A percentile compares a stretch with the other conserved stretches of the same genome.
These are phyloP conservation scores for Crypturellus undulatus DNA, from an alignment of 2,113 vertebrate genomes.

Conservation along the genomic window DNA sequence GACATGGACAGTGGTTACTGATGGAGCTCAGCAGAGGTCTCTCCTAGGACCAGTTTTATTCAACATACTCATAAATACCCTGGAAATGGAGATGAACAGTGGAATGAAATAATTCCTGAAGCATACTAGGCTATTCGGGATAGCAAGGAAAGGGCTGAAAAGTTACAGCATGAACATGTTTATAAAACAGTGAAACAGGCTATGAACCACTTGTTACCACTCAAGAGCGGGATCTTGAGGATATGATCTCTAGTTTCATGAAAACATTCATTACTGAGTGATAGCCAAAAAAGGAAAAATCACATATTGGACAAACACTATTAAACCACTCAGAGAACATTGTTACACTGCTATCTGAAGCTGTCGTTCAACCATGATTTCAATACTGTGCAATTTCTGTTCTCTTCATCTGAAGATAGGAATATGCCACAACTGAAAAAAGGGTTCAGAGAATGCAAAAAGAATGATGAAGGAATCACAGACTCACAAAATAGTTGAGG, in stretches of 20 bases:
- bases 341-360: background rate
- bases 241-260: conserved; percentile 27
- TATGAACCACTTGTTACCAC: conserved; percentile 25
- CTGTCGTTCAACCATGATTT: background rate
- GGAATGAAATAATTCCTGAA: background rate
- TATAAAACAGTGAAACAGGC: background rate
- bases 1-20: background rate
- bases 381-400: background rate
- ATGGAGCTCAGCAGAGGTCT: background rate
- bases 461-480: background rate
- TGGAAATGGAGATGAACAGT: background rate
- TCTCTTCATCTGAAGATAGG: background rate
- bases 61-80: background rate
- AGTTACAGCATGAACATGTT: background rate
- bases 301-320: background rate
- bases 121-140: background rate
- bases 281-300: background rate
- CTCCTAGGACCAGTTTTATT: background rate
- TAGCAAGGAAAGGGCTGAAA: background rate
- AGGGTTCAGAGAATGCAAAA: background rate
- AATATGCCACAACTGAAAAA: background rate
- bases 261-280: conserved; percentile 28
- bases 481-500: no score
- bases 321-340: background rate
- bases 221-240: conserved; percentile 21